Evolutionary conservation across 2,113 vertebrate genomes (phyloP), one percentile per base, ranked within the genome.

Genomic region (Accipiter cooperii): DNA sequence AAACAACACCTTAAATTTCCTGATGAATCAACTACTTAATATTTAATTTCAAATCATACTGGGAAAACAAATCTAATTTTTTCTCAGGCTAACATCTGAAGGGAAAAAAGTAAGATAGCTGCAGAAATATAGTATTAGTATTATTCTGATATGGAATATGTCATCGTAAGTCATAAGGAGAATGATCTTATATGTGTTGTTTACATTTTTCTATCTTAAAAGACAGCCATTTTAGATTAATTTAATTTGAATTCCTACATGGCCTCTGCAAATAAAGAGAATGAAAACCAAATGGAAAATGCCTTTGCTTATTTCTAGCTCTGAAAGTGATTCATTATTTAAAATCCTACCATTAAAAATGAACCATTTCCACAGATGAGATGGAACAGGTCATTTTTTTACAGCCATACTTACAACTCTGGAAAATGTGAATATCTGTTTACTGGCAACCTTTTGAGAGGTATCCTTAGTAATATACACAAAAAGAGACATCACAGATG

Each of bases 291-390:
- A 70, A 74, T 79, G 24, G 40, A 92, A 96, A 95, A 93, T 89
- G 60, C 17, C 61, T 90, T 86, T 94, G 34, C 83, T 93, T 96
- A 90, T 82, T 88, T 38, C 52, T 68, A 90, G 12, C 28, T 76
- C 66, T 89, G 75, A 87, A 93, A 76, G 29, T 46, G 38, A 91
- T 83, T 95, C 8, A 91, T 97, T 95, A 88, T 96, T 97, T 92
- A 94, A 91, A 94, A 92, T 71, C 89, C 42, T 96, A 70, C 58
- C 74, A 90, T 97, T 96, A 93, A 95, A 96, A 91, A 96, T 93
- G 46, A 95, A 93, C 73, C 17, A 51, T 91, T 92, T 93, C 52
- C 71, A 54, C 84, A 95, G 81, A 73, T 87, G 76, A 3, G 2
- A 79, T 85, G 78, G 82, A 96, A 61, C 0, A 5, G 77, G 49